These are phyloP conservation scores for Tribolium castaneum DNA, from an alignment of 1,140 invertebrate species.

Conservation along the genomic window DNA sequence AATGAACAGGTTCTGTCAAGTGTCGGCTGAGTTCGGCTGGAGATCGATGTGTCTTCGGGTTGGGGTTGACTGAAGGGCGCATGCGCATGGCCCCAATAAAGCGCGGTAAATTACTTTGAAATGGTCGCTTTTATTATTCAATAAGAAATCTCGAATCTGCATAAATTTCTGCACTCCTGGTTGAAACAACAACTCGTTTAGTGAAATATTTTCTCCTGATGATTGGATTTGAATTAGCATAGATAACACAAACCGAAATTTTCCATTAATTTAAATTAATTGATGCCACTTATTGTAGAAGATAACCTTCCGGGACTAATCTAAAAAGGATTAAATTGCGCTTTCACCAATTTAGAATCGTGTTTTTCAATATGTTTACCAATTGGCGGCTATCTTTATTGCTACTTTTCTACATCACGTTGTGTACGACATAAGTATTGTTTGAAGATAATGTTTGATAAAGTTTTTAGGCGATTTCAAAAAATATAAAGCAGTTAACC, in stretches of 20 bases:
- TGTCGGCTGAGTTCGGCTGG: not conserved
- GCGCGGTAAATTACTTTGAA: not conserved
- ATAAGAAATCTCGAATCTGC: not conserved
- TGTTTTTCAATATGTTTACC: not conserved
- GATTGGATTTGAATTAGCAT: not conserved
- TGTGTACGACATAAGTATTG: too few relatives aligned
- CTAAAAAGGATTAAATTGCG: not conserved
- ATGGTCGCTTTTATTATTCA: not conserved
- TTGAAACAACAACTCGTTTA: not conserved
- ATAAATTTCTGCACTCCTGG: not conserved
- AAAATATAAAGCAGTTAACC: too few relatives aligned
- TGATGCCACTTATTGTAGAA: not conserved
- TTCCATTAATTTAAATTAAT: not conserved
- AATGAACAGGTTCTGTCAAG: conserved; percentile 33
- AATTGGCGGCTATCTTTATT: not conserved
- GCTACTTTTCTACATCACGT: not conserved
- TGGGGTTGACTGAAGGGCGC: not conserved
- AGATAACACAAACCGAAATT: not conserved
- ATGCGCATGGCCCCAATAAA: not conserved
- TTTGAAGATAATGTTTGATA: not conserved
- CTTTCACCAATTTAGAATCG: not conserved
- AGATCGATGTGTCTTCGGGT: not conserved
- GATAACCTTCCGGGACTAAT: not conserved
- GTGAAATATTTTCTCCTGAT: not conserved
- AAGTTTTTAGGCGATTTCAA: too few relatives aligned